Evolutionary conservation across 2,797 vertebrate species (phyloP).

Genomic region (Momotus momota): DNA sequence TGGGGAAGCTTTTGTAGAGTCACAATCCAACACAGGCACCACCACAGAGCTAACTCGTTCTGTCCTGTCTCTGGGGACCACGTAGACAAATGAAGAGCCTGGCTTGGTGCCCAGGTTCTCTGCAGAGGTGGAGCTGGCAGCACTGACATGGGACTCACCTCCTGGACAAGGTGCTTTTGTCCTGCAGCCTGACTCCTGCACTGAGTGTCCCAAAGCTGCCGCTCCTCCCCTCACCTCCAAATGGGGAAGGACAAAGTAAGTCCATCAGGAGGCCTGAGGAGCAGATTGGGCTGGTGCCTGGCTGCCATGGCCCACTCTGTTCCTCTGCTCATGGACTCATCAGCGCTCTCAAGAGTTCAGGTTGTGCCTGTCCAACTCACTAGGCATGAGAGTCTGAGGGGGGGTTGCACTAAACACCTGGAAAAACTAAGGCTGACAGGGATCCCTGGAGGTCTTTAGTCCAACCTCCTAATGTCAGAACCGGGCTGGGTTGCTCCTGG

Average conservation of each 20-base stretch:
- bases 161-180: neutral
- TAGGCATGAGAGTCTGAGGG: neutral
- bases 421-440: neutral
- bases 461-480: neutral
- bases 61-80: accelerated
- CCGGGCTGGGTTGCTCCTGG: neutral
- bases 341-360: neutral
- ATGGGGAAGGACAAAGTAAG: neutral
- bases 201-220: neutral
- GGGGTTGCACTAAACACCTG: neutral
- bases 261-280: neutral
- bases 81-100: neutral
- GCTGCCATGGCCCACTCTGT: neutral
- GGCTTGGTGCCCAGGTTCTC: neutral
- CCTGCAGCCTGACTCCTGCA: neutral
- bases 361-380: neutral
- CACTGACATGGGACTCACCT: accelerated
- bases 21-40: neutral
- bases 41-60: neutral
- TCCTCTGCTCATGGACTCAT: neutral
- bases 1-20: neutral
- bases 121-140: neutral
- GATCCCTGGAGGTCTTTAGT: neutral
- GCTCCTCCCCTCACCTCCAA: neutral
- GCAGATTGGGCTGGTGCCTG: neutral